Base-by-base conservation (phyloP, 2,888 invertebrate species). In the Diarsia brunnea region DNA sequence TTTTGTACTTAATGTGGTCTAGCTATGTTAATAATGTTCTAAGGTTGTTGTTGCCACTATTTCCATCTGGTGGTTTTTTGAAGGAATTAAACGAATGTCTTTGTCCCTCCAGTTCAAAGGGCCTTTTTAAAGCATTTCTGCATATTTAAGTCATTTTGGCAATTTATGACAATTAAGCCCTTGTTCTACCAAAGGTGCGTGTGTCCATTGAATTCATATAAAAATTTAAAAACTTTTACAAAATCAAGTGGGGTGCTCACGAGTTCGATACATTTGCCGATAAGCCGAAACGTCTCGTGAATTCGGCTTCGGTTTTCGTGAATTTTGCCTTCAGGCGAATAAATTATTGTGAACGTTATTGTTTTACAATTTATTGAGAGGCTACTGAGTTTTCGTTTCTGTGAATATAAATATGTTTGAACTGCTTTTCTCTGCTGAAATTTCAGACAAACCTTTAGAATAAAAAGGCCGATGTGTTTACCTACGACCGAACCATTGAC, bases 151-250 rank as follows among this genome's bases (percentile, higher is more conserved):
- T n/a, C n/a, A n/a, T n/a, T n/a, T n/a, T n/a, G n/a, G n/a, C n/a
- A n/a, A n/a, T n/a, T n/a, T n/a, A n/a, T n/a, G n/a, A n/a, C n/a
- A n/a, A n/a, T n/a, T n/a, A n/a, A n/a, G n/a, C n/a, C n/a, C n/a
- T n/a, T n/a, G n/a, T n/a, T n/a, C n/a, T n/a, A n/a, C n/a, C n/a
- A n/a, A n/a, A n/a, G n/a, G n/a, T n/a, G n/a, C n/a, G n/a, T n/a
- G 80, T 66, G 64, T 73, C 82, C 86, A 89, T 86, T 87, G 82
- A 90, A 88, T 88, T 88, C 78, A 79, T 75, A 79, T 84, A 47
- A 74, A 82, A 63, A 43, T 58, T 69, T 49, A 0, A 61, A 75
- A 78, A 58, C 19, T 73, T 55, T 75, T 27, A 73, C 31, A 73
- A 63, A n/a, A 63, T 73, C 70, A 78, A 68, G 75, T 79, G 82